Percentiles rank a stretch among this genome's conserved stretches.
These are phyloP conservation scores for Thunnus albacares DNA, from an alignment of 2,797 vertebrate species.

Conservation along the genomic window DNA sequence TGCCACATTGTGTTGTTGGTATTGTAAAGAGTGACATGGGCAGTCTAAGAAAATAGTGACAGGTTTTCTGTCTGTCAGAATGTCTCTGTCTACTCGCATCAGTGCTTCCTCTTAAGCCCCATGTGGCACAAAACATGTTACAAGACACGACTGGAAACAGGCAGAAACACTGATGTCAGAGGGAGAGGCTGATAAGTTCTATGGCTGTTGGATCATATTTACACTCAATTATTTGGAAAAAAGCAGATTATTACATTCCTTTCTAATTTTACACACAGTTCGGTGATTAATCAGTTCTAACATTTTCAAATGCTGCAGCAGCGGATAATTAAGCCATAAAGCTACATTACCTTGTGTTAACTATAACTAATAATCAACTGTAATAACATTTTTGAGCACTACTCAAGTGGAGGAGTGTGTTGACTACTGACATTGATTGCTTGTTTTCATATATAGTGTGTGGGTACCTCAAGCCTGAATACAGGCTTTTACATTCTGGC, in stretches of 20 bases:
- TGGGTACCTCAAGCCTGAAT: not conserved
- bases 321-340: not conserved
- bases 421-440: not conserved
- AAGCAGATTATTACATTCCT: not conserved
- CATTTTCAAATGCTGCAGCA: not conserved
- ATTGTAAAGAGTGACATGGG: conserved; percentile 9
- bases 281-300: not conserved
- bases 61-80: conserved; percentile 41
- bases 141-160: conserved; percentile 16
- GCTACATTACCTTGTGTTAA: not conserved
- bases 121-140: conserved; percentile 26
- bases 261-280: not conserved
- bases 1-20: not conserved
- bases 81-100: conserved; percentile 5
- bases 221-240: not conserved
- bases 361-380: not conserved
- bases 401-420: not conserved
- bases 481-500: not conserved
- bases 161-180: conserved; percentile 26
- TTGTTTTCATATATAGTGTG: not conserved
- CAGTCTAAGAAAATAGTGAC: conserved; percentile 18
- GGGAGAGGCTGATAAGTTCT: conserved; percentile 1
- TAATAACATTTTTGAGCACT: not conserved
- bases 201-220: conserved; percentile 10
- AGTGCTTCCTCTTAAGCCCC: conserved; percentile 29